Conservation (phyloP, 2,797 vertebrate species). For the Oreochromis grahami region DNA sequence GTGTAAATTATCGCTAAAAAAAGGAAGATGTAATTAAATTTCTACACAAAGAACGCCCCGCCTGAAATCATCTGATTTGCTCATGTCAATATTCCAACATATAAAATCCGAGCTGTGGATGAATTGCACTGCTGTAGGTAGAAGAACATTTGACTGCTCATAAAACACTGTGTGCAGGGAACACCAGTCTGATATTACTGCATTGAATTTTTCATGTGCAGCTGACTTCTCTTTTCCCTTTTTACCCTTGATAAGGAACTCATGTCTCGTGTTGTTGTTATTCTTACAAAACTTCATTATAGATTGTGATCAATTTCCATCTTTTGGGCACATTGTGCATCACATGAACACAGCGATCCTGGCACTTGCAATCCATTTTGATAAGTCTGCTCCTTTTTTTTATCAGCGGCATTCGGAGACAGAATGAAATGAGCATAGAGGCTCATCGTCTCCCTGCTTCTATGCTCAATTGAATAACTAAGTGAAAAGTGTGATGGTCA, state of each 20-base stretch:
- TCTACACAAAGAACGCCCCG: no score
- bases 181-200: not conserved
- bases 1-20: accelerated
- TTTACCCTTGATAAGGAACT: slow-evolving; percentile 37
- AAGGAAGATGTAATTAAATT: not conserved
- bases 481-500: slow-evolving; percentile 60
- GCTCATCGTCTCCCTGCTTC: slow-evolving; percentile 33
- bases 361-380: slow-evolving; percentile 1
- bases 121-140: not conserved
- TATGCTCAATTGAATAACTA: slow-evolving; percentile 50
- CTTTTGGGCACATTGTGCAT: slow-evolving; percentile 15
- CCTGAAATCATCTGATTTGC: not conserved
- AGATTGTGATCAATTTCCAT: slow-evolving; percentile 50
- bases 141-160: not conserved
- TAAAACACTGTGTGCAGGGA: not conserved
- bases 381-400: slow-evolving; percentile 29
- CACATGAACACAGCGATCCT: not conserved
- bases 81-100: not conserved
- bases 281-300: slow-evolving; percentile 48
- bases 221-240: not conserved
- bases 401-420: slow-evolving; percentile 9
- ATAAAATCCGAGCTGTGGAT: not conserved
- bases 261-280: slow-evolving; percentile 46
- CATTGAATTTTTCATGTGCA: not conserved
- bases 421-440: not conserved